Evolutionary conservation across 2,113 vertebrate species (phyloP).

Genomic region (Dicerorhinus sumatrensis): DNA sequence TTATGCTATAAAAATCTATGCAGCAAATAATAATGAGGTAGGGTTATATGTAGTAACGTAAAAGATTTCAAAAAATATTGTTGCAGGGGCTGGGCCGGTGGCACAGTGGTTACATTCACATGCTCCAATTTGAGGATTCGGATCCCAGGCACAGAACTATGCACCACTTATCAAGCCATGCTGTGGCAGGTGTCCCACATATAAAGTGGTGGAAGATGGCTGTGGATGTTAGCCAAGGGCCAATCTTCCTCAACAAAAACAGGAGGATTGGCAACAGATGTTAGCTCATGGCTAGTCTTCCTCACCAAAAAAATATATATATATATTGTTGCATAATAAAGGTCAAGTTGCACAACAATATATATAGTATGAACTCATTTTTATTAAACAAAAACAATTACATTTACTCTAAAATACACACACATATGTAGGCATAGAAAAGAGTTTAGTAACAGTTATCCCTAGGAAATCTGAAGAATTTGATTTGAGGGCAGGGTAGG

Average conservation of each 20-base stretch:
- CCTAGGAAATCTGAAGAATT: constrained; percentile 12
- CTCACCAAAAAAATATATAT: too few relatives aligned
- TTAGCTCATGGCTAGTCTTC: too few relatives aligned
- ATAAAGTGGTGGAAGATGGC: too few relatives aligned
- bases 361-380: background rate
- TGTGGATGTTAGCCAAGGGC: too few relatives aligned
- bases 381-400: constrained; percentile 38
- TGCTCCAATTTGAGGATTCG: too few relatives aligned
- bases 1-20: constrained; percentile 32
- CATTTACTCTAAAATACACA: background rate
- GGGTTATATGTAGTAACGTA: background rate
- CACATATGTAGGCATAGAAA: background rate
- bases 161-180: too few relatives aligned
- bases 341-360: constrained; percentile 18
- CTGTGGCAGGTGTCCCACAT: too few relatives aligned
- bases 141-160: too few relatives aligned
- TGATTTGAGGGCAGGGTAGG: background rate
- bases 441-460: background rate
- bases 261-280: too few relatives aligned
- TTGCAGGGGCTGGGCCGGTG: background rate
- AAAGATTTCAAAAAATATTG: background rate
- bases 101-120: too few relatives aligned
- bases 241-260: too few relatives aligned
- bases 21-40: constrained; percentile 10
- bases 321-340: background rate